Percentiles rank a stretch among this genome's conserved stretches.
Conservation (phyloP, 2,113 vertebrate genomes). For the Microcebus jonahi region DNA sequence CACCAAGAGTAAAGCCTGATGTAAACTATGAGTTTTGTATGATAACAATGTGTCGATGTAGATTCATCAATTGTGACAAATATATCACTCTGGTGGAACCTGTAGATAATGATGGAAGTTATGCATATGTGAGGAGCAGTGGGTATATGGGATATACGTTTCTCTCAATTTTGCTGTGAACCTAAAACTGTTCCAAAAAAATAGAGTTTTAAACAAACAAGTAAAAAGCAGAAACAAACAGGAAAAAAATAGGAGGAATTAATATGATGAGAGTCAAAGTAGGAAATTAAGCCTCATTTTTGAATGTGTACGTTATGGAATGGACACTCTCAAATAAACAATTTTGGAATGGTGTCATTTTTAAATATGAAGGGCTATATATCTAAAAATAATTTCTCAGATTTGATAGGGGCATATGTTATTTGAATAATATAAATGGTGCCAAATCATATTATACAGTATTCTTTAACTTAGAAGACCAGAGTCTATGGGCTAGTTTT, state of each 20-base stretch:
- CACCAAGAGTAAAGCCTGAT: neutral
- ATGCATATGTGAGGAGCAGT: neutral
- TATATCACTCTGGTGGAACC: neutral
- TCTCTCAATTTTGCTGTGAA: neutral
- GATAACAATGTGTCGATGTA: neutral
- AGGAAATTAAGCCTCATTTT: slow-evolving; percentile 14
- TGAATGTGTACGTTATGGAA: neutral
- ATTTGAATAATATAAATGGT: neutral
- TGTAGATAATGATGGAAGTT: neutral
- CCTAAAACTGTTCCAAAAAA: neutral
- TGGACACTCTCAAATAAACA: slow-evolving; percentile 23
- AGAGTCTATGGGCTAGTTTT: slow-evolving; percentile 13
- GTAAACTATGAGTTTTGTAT: neutral
- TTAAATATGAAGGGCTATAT: neutral
- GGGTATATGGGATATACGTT: too few relatives aligned
- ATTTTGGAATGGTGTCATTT: neutral
- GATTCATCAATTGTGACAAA: neutral
- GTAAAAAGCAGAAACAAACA: neutral
- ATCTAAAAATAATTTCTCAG: slow-evolving; percentile 48
- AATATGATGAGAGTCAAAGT: neutral
- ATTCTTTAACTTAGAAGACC: slow-evolving; percentile 25
- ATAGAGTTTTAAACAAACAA: neutral
- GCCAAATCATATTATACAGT: slow-evolving; percentile 17
- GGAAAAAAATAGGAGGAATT: neutral
- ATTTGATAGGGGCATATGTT: slow-evolving; percentile 38